Conservation (phyloP, 2,797 vertebrate genomes). For the Alauda arvensis region DNA sequence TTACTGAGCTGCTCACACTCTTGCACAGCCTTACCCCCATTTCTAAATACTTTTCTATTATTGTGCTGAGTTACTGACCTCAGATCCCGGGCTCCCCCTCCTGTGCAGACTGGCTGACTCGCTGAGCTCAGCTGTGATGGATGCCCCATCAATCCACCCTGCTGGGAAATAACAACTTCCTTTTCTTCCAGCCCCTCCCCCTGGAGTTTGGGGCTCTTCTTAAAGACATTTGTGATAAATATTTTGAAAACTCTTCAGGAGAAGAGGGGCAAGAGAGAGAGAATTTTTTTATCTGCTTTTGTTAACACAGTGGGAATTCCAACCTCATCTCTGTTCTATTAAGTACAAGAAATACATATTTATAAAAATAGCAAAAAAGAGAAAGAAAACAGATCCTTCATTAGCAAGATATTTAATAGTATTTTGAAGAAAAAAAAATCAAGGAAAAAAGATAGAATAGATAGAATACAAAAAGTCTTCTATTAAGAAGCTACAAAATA, state of each 20-base stretch:
- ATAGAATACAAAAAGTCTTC: not conserved
- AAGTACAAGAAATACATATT: not conserved
- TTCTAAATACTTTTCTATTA: not conserved
- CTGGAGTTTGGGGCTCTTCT: not conserved
- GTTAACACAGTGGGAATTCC: not conserved
- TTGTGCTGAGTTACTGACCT: not conserved
- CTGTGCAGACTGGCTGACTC: not conserved
- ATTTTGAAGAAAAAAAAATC: not conserved
- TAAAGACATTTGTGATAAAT: not conserved
- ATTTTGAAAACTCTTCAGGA: not conserved
- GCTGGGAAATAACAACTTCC: not conserved
- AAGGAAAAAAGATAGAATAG: no score
- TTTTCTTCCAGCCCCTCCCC: not conserved
- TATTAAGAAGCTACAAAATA: not conserved
- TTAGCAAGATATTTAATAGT: not conserved
- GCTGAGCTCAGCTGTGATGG: not conserved
- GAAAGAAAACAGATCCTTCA: not conserved
- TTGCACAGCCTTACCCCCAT: not conserved
- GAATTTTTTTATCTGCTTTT: not conserved
- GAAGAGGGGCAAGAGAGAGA: not conserved
- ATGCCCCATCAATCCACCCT: not conserved
- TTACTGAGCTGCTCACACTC: not conserved
- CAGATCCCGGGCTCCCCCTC: fast-evolving
- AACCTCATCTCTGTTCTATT: not conserved
- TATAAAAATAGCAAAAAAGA: not conserved